These are phyloP conservation scores for Boleophthalmus pectinirostris DNA, from an alignment of 2,113 vertebrate genomes.

Conservation along the genomic window DNA sequence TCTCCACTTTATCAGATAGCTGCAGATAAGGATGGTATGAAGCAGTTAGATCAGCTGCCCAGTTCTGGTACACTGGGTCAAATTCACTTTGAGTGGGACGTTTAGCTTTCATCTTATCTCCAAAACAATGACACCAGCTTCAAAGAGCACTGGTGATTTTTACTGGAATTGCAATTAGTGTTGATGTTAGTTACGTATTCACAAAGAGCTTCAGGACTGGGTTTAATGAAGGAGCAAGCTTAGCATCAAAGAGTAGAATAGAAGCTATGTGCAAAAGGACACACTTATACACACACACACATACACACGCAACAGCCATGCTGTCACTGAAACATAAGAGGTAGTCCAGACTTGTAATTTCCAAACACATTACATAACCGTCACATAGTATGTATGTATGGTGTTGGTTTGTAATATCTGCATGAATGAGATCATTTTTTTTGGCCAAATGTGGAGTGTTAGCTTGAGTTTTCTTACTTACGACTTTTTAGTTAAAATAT, in stretches of 20 bases:
- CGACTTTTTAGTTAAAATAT: no score
- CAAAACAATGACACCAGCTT: conserved; percentile 70
- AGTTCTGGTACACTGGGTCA: conserved; percentile 23
- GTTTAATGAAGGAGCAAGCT: conserved; percentile 85
- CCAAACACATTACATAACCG: conserved; percentile 42
- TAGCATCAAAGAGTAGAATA: conserved; percentile 83
- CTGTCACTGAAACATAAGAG: conserved; percentile 34
- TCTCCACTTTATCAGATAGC: conserved; percentile 62
- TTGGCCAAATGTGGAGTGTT: no score
- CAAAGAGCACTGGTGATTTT: conserved; percentile 75
- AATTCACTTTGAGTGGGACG: conserved; percentile 42
- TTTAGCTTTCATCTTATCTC: conserved; percentile 70
- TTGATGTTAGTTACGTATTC: conserved; percentile 73
- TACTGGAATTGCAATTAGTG: conserved; percentile 55
- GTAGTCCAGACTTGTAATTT: conserved; percentile 77
- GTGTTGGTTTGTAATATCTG: neutral
- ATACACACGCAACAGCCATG: conserved; percentile 30
- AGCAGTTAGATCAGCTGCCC: conserved; percentile 49
- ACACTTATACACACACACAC: conserved; percentile 15
- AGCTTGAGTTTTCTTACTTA: no score
- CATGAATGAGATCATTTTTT: neutral
- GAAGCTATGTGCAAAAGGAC: conserved; percentile 52
- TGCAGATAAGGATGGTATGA: conserved; percentile 61
- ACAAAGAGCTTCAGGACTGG: conserved; percentile 78
- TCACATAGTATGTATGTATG: conserved; percentile 31